Percentiles rank a stretch among this genome's conserved stretches.
Evolutionary conservation across 2,797 vertebrate genomes (phyloP).

Genomic region (Synanceia verrucosa): DNA sequence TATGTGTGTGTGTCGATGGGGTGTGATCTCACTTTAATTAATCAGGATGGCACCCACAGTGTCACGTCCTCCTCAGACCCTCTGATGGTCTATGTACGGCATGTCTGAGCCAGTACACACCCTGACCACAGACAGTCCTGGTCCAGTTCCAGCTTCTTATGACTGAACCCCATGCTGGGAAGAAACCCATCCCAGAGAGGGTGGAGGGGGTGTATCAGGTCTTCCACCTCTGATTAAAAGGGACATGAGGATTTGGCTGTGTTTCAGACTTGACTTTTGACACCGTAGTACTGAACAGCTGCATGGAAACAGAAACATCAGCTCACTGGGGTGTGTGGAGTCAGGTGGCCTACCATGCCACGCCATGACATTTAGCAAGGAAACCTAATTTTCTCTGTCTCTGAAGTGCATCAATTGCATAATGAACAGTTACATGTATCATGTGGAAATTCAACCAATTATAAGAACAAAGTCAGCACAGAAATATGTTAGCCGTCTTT

Average conservation of each 20-base stretch:
- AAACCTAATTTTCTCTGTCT: neutral
- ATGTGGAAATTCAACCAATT: neutral
- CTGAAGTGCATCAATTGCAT: neutral
- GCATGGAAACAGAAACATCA: constrained; percentile 17
- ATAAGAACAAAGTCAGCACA: neutral
- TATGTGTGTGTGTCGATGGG: constrained; percentile 30
- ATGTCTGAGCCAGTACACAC: neutral
- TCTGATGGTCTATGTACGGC: neutral
- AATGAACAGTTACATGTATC: neutral
- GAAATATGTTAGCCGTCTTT: neutral
- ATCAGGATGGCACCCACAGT: neutral
- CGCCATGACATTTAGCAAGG: neutral
- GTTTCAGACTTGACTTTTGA: constrained; percentile 27
- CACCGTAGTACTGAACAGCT: constrained; percentile 35
- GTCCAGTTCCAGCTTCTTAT: constrained; percentile 23
- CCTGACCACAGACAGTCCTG: neutral
- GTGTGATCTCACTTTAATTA: constrained; percentile 27
- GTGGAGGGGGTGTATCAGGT: constrained; percentile 11
- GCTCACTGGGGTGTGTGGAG: neutral
- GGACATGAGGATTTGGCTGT: constrained; percentile 16
- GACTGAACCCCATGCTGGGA: constrained; percentile 4
- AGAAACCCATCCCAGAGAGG: constrained; percentile 21
- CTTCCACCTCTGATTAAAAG: constrained; percentile 3
- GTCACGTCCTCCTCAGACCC: neutral
- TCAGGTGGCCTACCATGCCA: neutral